Evolutionary conservation across 1,140 invertebrate genomes (phyloP).

Genomic region (Leptopilina clavipes): DNA sequence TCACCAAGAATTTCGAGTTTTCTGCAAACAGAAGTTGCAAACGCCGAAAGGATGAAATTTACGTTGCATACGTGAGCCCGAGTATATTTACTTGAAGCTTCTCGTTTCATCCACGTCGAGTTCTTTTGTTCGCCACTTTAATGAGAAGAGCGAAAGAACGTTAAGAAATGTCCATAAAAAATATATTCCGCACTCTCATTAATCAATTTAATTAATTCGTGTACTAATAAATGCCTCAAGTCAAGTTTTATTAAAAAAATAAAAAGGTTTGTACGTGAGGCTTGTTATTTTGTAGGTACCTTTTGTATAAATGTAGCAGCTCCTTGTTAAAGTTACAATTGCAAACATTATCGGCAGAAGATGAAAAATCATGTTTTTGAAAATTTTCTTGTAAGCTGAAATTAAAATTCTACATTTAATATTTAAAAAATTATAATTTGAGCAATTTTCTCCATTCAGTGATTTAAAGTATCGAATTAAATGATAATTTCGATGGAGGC

Average conservation of each 20-base stretch:
- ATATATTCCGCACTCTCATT: neutral
- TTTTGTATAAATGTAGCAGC: conserved; percentile 72
- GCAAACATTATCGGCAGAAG: conserved; percentile 50
- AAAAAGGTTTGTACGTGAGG: neutral
- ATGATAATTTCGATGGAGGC: conserved; percentile 19
- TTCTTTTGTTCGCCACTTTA: conserved; percentile 29
- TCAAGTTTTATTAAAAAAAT: no score
- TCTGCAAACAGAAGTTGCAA: conserved; percentile 24
- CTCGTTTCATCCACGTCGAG: conserved; percentile 18
- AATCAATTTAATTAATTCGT: neutral
- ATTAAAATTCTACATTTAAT: conserved; percentile 4
- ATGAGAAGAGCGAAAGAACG: conserved; percentile 30
- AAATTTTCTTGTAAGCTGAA: neutral
- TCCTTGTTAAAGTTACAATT: conserved; percentile 49
- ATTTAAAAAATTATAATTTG: no score
- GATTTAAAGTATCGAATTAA: neutral
- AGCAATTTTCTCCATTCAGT: no score
- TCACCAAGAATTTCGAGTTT: conserved; percentile 23
- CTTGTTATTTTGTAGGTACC: conserved; percentile 57
- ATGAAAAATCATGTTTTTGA: conserved; percentile 56
- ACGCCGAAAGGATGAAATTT: conserved; percentile 9
- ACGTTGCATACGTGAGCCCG: conserved; percentile 30
- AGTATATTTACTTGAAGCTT: conserved; percentile 30
- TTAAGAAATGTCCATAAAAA: conserved; percentile 15
- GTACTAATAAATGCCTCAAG: neutral